Percentiles rank a stretch among this genome's conserved stretches.
phyloP scores from a whole-genome alignment of 2,113 vertebrate genomes.

The Pyxicephalus adspersus region DNA sequence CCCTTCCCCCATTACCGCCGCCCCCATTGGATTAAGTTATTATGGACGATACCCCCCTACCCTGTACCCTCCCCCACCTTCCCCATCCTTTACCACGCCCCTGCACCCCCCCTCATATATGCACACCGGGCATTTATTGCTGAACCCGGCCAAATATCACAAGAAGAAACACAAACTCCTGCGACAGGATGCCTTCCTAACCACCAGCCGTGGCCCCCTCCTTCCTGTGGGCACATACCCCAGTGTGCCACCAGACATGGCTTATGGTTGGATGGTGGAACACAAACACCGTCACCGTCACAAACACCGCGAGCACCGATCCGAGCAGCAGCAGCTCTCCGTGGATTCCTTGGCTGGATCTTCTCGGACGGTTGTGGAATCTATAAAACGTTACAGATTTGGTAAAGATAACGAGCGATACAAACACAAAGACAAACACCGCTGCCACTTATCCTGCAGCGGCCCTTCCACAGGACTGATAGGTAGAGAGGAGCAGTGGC shows the following conservation, averaged over 20 bases:
- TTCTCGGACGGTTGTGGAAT: conserved; percentile 82
- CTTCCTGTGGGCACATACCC: conserved; percentile 83
- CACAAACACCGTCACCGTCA: conserved; percentile 97
- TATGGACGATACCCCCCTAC: conserved; percentile 89
- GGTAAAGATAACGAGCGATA: conserved; percentile 84
- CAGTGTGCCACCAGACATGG: conserved; percentile 81
- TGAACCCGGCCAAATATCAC: conserved; percentile 93
- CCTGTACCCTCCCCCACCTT: conserved; percentile 87
- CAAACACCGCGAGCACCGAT: conserved; percentile 89
- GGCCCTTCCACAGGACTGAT: conserved; percentile 76
- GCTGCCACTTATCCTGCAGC: conserved; percentile 76
- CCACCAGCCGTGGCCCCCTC: conserved; percentile 77
- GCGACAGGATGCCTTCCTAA: conserved; percentile 85
- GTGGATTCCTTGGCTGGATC: conserved; percentile 70
- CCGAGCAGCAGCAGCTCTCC: conserved; percentile 72
- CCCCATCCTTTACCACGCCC: conserved; percentile 83
- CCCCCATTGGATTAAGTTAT: conserved; percentile 89
- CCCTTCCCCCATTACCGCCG: conserved; percentile 79
- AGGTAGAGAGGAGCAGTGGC: conserved; percentile 77
- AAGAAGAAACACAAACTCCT: conserved; percentile 90
- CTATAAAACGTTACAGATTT: conserved; percentile 89
- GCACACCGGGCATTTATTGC: conserved; percentile 87
- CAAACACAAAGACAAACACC: conserved; percentile 81
- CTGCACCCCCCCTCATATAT: conserved; percentile 82
- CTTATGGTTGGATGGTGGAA: conserved; percentile 89